A percentile compares a stretch with the other conserved stretches of the same genome.
These are phyloP conservation scores for Drosophila infuscata DNA, from an alignment of 2,888 invertebrate genomes.

Conservation along the genomic window DNA sequence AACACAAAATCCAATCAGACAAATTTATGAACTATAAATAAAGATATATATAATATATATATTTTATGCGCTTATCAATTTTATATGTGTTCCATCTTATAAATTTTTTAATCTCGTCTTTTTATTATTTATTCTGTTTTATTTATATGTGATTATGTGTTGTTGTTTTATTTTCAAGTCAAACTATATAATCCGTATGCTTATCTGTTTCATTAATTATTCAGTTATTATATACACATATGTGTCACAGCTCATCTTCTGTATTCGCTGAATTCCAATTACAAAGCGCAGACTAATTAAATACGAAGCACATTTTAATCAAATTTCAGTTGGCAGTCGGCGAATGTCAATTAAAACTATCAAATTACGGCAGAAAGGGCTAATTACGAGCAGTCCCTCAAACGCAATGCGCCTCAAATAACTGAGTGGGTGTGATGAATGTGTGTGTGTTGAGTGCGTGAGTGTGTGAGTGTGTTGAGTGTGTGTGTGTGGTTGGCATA, in stretches of 20 bases:
- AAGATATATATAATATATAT: neutral
- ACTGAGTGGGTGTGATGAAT: conserved; percentile 5
- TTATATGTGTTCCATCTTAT: neutral
- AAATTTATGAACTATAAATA: neutral
- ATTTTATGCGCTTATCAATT: neutral
- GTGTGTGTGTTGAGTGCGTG: neutral
- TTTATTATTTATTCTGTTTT: neutral
- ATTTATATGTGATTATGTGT: neutral
- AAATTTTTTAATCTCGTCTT: neutral
- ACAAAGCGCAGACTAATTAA: conserved; percentile 46
- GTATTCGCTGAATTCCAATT: conserved; percentile 30
- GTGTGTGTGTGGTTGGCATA: conserved; percentile 41
- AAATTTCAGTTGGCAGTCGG: conserved; percentile 58
- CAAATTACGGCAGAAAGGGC: conserved; percentile 64
- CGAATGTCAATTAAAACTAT: conserved; percentile 76
- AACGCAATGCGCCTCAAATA: conserved; percentile 46
- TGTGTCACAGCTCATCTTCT: neutral
- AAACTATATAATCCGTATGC: neutral
- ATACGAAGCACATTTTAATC: conserved; percentile 58
- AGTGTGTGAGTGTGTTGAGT: conserved; percentile 15
- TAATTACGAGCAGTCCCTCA: conserved; percentile 59
- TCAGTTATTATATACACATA: neutral
- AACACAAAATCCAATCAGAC: neutral
- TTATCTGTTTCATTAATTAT: neutral
- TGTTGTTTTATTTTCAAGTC: neutral